Evolutionary conservation across 2,797 vertebrate genomes (phyloP).

Genomic region (Gastrophryne carolinensis): DNA sequence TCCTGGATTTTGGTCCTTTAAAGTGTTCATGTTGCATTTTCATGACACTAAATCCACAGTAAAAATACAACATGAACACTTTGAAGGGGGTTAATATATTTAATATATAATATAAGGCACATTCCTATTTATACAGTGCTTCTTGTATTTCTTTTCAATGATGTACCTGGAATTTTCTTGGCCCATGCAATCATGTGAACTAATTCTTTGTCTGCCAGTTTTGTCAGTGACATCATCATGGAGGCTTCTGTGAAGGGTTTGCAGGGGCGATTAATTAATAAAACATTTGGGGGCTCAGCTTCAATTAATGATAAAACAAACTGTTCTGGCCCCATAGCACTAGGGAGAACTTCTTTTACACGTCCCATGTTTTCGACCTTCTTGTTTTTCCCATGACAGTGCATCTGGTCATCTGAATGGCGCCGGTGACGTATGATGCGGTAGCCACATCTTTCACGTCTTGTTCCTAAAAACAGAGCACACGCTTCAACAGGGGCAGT

Average conservation of each 20-base stretch:
- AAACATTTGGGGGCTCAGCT: constrained; percentile 89
- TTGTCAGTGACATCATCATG: constrained; percentile 98
- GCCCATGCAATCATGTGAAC: constrained; percentile 98
- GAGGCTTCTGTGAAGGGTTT: constrained; percentile 90
- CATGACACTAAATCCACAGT: too few relatives aligned
- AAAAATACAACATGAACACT: too few relatives aligned
- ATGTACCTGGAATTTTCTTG: constrained; percentile 94
- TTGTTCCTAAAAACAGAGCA: constrained; percentile 74
- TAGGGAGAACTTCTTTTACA: constrained; percentile 63
- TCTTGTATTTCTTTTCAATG: not conserved
- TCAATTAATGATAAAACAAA: constrained; percentile 86
- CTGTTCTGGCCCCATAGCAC: constrained; percentile 78
- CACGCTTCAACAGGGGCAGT: too few relatives aligned
- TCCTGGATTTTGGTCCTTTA: too few relatives aligned
- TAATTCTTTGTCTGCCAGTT: constrained; percentile 91
- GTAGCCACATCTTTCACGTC: constrained; percentile 87
- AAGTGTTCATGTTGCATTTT: too few relatives aligned
- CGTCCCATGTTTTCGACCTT: constrained; percentile 54
- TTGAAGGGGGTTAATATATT: too few relatives aligned
- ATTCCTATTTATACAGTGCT: too few relatives aligned
- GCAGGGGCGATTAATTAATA: constrained; percentile 81
- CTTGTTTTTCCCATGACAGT: constrained; percentile 62
- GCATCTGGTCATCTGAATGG: constrained; percentile 63
- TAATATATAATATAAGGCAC: too few relatives aligned
- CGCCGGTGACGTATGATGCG: constrained; percentile 77